Evolutionary conservation across 2,113 vertebrate species (phyloP), one percentile per base, ranked within the genome.

Genomic region (Climacteris rufus): DNA sequence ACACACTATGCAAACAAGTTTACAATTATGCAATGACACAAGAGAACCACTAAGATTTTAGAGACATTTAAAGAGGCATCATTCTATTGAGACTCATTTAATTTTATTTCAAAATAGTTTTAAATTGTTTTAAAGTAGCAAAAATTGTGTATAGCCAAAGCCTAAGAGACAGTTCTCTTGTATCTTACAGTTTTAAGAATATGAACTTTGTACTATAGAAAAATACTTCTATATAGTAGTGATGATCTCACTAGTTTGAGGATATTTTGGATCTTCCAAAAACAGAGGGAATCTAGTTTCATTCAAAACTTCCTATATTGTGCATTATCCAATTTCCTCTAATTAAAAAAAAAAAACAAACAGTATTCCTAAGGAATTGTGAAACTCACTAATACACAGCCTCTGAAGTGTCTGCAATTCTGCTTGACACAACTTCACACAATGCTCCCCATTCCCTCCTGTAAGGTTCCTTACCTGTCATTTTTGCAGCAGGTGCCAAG

Each of bases 401-500:
- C 54, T 77, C 42, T 20, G 8, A 83, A 68, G 60, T 2, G 10
- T 42, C 35, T 45, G 24, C 59, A 61, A 71, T 60, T 44, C 63
- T 76, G 59, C 57, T 61, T 85, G 42, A 78, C 33, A 61, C 57
- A 92, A 64, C 40, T 72, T 78, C 33, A 91, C 52, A 40, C 61
- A 66, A 70, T 15, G 3, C 21, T 76, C 68, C 96, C 93, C 91
- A 10, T n/a, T 65, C 76, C 94, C 88, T 96, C 90, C 65, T 90
- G 65, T 11, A 66, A 61, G 28, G 75, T 30, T 93, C 93, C 97
- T 97, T 97, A 97, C 96, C 97, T 97, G 96, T 93, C 53, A 35
- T 74, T 95, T 93, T 13, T 95, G 94, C 63, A 96, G 97, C 90
- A 87, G 96, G 39, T 89, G 91, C 81, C 93, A 74, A 83, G 94